Base-by-base conservation (phyloP, 2,888 invertebrate genomes). In the Psylliodes chrysocephalus region DNA sequence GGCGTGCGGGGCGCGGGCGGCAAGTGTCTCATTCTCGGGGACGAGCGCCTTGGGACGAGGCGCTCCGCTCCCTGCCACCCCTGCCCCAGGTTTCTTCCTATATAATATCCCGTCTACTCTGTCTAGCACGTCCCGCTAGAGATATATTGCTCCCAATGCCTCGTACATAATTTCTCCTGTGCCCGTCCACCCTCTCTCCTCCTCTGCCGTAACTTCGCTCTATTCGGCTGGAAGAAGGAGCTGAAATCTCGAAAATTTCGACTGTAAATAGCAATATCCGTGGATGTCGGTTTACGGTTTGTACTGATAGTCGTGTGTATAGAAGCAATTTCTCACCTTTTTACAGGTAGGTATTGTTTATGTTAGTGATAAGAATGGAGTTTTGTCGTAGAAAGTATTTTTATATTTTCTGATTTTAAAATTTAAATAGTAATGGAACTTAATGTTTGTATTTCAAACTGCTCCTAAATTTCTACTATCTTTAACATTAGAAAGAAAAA, bases 61-160 rank as follows among this genome's bases (percentile, higher is more conserved):
- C 70, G 72, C 57, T 28, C 19, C 46, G 22, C 44, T 28, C 47
- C 61, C 53, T 69, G 70, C 73, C 44, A 60, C 70, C 74, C 68
- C 67, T 72, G 79, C 79, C 78, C 78, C 78, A 77, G 78, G 78
- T 79, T 79, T 77, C 78, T 79, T 78, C 79, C 79, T 78, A 80
- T 82, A 82, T 82, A 82, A 82, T 81, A 78, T 82, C 77, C 79
- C 78, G 81, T 80, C 81, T 81, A 78, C 80, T 79, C 80, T 77
- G 82, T 82, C 82, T 82, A 78, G 82, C 83, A 83, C 83, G 83
- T 83, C 82, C 80, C 81, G 79, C 73, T 63, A 68, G 73, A 80
- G 82, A 83, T 81, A 81, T 82, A 83, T 82, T 77, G 82, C 82
- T 83, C 83, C 83, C 83, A 79, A 78, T 80, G 83, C 82, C 80